A percentile compares a stretch with the other conserved stretches of the same genome.
Conservation (phyloP, 2,797 vertebrate genomes). For the Rousettus madagascariensis region DNA sequence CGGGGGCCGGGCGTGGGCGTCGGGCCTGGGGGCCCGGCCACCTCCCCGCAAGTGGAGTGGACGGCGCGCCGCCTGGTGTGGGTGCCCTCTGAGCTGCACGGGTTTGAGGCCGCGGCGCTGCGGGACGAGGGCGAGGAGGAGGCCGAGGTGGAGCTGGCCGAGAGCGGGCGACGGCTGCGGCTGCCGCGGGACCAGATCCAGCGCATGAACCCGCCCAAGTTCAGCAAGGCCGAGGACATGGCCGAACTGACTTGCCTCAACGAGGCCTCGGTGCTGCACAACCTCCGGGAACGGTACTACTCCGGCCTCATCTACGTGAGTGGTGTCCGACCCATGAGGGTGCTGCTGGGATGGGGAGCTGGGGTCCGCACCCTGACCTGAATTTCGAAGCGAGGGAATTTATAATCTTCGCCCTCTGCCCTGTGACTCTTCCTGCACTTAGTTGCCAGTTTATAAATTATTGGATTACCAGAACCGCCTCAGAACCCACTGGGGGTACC, state of each 20-base stretch:
- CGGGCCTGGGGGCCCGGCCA: background rate
- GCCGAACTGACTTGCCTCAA: constrained; percentile 96
- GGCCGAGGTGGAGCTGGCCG: constrained; percentile 93
- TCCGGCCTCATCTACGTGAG: constrained; percentile 96
- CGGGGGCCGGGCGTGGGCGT: background rate
- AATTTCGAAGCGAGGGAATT: fast-evolving
- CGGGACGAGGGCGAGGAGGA: constrained; percentile 91
- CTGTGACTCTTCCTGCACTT: too few species aligned
- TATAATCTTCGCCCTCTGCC: fast-evolving
- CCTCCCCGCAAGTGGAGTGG: constrained; percentile 90
- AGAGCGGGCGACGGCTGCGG: constrained; percentile 88
- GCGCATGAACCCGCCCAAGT: constrained; percentile 96
- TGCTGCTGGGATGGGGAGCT: background rate
- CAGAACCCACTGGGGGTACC: background rate
- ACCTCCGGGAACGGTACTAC: constrained; percentile 94
- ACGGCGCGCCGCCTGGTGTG: constrained; percentile 93
- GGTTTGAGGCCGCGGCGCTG: constrained; percentile 94
- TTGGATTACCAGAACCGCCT: background rate
- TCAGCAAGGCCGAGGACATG: constrained; percentile 97
- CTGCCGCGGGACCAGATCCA: constrained; percentile 93
- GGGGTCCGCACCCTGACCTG: background rate
- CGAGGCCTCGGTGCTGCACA: constrained; percentile 95
- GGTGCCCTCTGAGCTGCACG: constrained; percentile 95
- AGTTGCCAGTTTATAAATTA: background rate
- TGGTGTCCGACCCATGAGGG: background rate